Evolutionary conservation across 1,140 invertebrate genomes (phyloP).

Genomic region (Lysiphlebus fabarum): DNA sequence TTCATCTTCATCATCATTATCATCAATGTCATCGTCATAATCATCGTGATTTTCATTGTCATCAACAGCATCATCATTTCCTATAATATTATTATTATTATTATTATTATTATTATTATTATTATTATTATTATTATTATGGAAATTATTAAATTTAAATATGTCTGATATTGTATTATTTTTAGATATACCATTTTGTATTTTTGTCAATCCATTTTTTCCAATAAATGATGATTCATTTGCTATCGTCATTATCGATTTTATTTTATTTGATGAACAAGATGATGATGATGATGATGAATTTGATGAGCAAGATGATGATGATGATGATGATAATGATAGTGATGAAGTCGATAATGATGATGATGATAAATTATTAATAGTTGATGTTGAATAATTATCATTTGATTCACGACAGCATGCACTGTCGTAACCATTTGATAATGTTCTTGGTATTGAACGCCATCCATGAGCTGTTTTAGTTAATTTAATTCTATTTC

Average conservation of each 20-base stretch:
- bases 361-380: not conserved
- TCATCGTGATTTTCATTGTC: too few species aligned
- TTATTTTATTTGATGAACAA: not conserved
- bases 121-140: too few species aligned
- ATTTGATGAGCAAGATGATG: not conserved
- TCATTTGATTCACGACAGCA: constrained; percentile 29
- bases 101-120: not conserved
- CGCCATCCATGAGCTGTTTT: constrained; percentile 77
- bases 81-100: not conserved
- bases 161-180: too few species aligned
- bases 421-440: constrained; percentile 54
- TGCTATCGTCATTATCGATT: too few species aligned
- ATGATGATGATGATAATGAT: constrained; percentile 22
- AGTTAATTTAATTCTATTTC: constrained; percentile 75
- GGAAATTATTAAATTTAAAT: too few species aligned
- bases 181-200: too few species aligned
- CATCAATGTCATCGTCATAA: constrained; percentile 22
- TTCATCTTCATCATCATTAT: constrained; percentile 9
- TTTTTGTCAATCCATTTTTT: too few species aligned
- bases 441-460: constrained; percentile 72
- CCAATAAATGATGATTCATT: too few species aligned
- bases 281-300: not conserved
- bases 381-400: constrained; percentile 2
- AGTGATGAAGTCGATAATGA: constrained; percentile 15
- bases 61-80: not conserved